Conservation (phyloP, 2,113 vertebrate genomes). For the western clawed frog (Xenopus tropicalis) region DNA sequence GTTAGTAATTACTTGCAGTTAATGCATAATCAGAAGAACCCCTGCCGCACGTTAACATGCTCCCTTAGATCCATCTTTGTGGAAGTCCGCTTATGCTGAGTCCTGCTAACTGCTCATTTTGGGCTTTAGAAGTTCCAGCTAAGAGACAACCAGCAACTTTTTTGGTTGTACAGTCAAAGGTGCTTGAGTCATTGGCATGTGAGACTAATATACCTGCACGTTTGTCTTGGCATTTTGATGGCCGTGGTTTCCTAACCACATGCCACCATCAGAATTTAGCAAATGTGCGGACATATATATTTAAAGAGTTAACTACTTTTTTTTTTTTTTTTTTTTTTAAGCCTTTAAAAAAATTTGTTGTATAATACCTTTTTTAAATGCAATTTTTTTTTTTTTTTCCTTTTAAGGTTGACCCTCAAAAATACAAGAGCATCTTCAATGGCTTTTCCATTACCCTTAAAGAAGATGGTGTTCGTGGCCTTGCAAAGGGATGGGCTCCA, state of each 20-base stretch:
- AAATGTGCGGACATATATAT: conserved; percentile 80
- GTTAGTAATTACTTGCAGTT: too few relatives aligned
- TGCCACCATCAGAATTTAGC: conserved; percentile 66
- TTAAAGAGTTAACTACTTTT: conserved; percentile 47
- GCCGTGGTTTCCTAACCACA: conserved; percentile 54
- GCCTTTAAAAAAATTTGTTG: not conserved
- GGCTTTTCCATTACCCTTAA: conserved; percentile 86
- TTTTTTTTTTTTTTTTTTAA: conserved; percentile 49
- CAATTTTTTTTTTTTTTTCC: too few relatives aligned
- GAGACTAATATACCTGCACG: conserved; percentile 82
- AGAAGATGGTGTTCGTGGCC: conserved; percentile 89
- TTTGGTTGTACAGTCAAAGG: conserved; percentile 84
- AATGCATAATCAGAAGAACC: not conserved
- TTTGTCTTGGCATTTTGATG: conserved; percentile 72
- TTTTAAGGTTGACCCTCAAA: conserved; percentile 85
- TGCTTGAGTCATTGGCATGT: conserved; percentile 98
- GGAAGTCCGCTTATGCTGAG: conserved; percentile 62
- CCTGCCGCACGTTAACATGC: conserved; percentile 62
- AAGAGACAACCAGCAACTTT: conserved; percentile 76
- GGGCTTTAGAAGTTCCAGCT: conserved; percentile 59
- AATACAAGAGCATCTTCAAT: conserved; percentile 93
- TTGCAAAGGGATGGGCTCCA: conserved; percentile 97
- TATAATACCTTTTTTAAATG: too few relatives aligned
- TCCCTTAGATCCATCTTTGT: conserved; percentile 95
- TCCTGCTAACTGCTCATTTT: conserved; percentile 42